These are phyloP conservation scores for Lobophora halterata DNA, from an alignment of 2,888 invertebrate genomes.

Conservation along the genomic window DNA sequence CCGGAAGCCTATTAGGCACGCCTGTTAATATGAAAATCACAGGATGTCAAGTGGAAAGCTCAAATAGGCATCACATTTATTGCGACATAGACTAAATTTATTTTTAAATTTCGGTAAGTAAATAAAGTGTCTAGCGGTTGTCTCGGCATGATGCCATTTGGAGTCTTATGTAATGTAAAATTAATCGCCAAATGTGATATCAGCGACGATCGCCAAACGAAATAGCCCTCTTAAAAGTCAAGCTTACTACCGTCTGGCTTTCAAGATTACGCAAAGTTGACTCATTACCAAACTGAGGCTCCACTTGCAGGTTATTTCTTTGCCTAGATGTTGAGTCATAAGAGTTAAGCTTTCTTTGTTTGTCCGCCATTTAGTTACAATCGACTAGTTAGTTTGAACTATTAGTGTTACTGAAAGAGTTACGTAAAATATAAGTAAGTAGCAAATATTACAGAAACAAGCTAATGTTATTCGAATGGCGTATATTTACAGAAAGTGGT, in stretches of 20 bases:
- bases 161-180: conserved; percentile 42
- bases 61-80: conserved; percentile 22
- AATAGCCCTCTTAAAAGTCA: conserved; percentile 42
- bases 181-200: conserved; percentile 43
- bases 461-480: conserved; percentile 32
- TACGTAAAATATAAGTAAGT: conserved; percentile 53
- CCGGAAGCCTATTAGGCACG: conserved; percentile 31
- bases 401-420: conserved; percentile 36
- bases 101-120: conserved; percentile 14
- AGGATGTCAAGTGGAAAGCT: conserved; percentile 33
- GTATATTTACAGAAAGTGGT: conserved; percentile 34
- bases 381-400: conserved; percentile 27
- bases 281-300: conserved; percentile 44
- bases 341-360: conserved; percentile 27
- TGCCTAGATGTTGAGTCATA: conserved; percentile 29
- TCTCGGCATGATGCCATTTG: conserved; percentile 28
- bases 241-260: conserved; percentile 38
- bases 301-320: conserved; percentile 30
- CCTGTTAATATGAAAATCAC: conserved; percentile 34
- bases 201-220: conserved; percentile 36
- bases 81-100: too few relatives aligned
- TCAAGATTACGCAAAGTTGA: conserved; percentile 52
- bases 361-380: conserved; percentile 28
- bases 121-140: conserved; percentile 23
- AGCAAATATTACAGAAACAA: conserved; percentile 51